Evolutionary conservation across 2,113 vertebrate genomes (phyloP).

Genomic region (Noturus placidus): DNA sequence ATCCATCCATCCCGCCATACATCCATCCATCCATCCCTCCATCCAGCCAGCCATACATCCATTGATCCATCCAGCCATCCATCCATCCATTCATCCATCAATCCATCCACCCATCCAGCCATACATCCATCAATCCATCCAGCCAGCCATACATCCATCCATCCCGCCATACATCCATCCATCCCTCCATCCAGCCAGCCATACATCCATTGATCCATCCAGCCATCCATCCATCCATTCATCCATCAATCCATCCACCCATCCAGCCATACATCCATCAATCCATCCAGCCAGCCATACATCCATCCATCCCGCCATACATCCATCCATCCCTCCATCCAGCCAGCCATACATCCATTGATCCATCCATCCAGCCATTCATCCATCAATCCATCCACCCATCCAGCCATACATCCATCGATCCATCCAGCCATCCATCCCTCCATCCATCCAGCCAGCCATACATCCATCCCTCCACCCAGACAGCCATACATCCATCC

Average conservation of each 20-base stretch:
- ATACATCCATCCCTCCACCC: not conserved
- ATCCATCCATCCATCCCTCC: too few species aligned
- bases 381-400: not conserved
- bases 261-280: too few species aligned
- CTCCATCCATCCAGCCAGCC: not conserved
- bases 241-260: not conserved
- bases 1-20: not conserved
- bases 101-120: not conserved
- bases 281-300: not conserved
- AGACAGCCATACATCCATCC: not conserved
- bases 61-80: not conserved
- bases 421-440: not conserved
- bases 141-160: not conserved
- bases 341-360: not conserved
- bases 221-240: too few species aligned
- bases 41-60: not conserved
- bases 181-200: not conserved
- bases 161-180: not conserved
- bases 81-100: not conserved
- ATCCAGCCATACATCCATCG: not conserved
- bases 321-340: not conserved
- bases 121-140: not conserved
- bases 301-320: not conserved
- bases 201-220: too few species aligned
- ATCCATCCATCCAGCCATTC: not conserved